These are phyloP conservation scores for Aricia artaxerxes DNA, from an alignment of 2,888 invertebrate genomes.

Conservation along the genomic window DNA sequence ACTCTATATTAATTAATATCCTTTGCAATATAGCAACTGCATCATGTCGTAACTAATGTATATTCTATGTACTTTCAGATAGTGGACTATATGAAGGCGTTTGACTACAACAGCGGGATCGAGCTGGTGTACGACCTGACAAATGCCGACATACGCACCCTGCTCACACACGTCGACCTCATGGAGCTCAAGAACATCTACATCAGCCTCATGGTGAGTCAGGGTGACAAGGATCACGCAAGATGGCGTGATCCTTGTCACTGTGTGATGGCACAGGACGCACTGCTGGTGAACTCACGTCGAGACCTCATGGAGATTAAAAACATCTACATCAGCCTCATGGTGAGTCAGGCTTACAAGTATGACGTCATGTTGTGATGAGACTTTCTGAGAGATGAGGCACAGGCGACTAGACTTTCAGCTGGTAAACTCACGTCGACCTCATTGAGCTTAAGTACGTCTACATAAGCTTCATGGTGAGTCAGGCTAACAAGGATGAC, in stretches of 20 bases:
- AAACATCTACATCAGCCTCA: not conserved
- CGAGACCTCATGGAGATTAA: too few relatives aligned
- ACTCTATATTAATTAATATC: too few relatives aligned
- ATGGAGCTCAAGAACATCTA: conserved; percentile 10
- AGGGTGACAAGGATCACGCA: not conserved
- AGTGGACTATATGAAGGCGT: not conserved
- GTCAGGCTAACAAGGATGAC: not conserved
- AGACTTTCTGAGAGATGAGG: too few relatives aligned
- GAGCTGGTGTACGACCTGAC: conserved; percentile 1
- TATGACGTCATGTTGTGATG: too few relatives aligned
- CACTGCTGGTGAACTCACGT: too few relatives aligned
- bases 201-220: conserved; percentile 9
- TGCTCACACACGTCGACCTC: not conserved
- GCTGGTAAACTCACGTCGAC: too few relatives aligned
- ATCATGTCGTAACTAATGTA: not conserved
- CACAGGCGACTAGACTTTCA: too few relatives aligned
- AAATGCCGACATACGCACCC: not conserved
- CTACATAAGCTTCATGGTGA: not conserved
- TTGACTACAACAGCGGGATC: conserved; percentile 12
- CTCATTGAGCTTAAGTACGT: not conserved
- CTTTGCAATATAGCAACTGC: too few relatives aligned
- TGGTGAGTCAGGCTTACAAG: not conserved
- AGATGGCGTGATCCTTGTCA: not conserved
- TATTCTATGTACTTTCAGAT: not conserved
- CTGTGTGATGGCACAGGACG: too few relatives aligned